Evolutionary conservation across 2,113 vertebrate genomes (phyloP).

Genomic region (Cebidichthys violaceus): DNA sequence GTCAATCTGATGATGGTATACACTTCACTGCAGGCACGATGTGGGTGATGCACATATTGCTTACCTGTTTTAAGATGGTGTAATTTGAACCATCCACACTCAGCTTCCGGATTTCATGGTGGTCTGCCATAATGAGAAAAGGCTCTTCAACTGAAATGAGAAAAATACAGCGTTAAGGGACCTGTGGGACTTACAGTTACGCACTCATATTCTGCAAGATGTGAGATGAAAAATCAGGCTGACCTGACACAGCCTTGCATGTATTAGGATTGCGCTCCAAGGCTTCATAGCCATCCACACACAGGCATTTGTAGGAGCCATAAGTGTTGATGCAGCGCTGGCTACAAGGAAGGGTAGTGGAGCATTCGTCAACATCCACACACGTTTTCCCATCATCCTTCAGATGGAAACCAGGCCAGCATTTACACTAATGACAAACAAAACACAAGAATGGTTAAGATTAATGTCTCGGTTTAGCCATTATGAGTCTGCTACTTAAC

Average conservation of each 20-base stretch:
- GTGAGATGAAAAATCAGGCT: background rate
- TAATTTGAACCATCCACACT: conserved; percentile 98
- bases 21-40: background rate
- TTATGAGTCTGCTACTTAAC: background rate
- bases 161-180: conserved; percentile 6
- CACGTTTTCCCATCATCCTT: conserved; percentile 98
- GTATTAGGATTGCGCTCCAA: conserved; percentile 88
- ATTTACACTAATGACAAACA: conserved; percentile 90
- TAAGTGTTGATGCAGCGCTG: conserved; percentile 98
- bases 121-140: conserved; percentile 97
- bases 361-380: conserved; percentile 95
- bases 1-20: background rate
- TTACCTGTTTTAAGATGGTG: conserved; percentile 98
- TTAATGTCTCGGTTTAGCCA: background rate
- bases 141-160: conserved; percentile 91
- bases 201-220: background rate
- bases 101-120: conserved; percentile 98
- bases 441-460: background rate
- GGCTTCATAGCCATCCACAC: conserved; percentile 93
- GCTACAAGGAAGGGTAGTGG: conserved; percentile 93
- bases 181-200: background rate
- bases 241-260: conserved; percentile 97
- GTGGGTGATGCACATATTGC: background rate
- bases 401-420: conserved; percentile 97
- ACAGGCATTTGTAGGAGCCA: conserved; percentile 95